phyloP scores from a whole-genome alignment of 2,888 invertebrate genomes.

The Smittia sp. region DNA sequence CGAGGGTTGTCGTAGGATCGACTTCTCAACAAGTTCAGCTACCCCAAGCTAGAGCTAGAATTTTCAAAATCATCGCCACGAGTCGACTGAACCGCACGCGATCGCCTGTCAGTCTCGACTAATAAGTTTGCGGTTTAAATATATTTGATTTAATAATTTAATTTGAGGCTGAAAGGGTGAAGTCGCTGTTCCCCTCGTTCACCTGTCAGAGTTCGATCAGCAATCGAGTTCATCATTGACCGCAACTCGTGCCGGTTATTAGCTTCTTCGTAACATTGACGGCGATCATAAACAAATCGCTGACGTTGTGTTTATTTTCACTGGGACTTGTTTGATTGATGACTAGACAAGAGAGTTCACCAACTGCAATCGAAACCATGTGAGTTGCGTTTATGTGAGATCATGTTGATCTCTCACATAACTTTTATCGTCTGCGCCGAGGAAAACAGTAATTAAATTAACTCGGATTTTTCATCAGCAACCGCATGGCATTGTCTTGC shows the following conservation, averaged over 20 bases:
- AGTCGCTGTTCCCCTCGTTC: conserved; percentile 1
- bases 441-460: not conserved
- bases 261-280: not conserved
- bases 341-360: not conserved
- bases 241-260: not conserved
- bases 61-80: conserved; percentile 31
- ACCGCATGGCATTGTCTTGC: not conserved
- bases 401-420: no score
- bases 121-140: conserved; percentile 25
- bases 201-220: conserved; percentile 20
- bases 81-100: conserved; percentile 28
- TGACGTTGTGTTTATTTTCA: not conserved
- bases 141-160: conserved; percentile 38
- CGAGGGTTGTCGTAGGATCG: conserved; percentile 7
- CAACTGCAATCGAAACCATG: conserved; percentile 10
- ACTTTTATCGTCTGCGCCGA: not conserved
- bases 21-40: conserved; percentile 27
- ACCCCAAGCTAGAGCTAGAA: no score
- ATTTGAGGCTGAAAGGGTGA: conserved; percentile 11
- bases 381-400: not conserved
- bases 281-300: not conserved
- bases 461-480: conserved; percentile 13
- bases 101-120: conserved; percentile 19
- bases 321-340: not conserved
- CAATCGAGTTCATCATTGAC: not conserved